Conservation (phyloP, 2,113 vertebrate species). For the Rhegmatorhina hoffmannsi region DNA sequence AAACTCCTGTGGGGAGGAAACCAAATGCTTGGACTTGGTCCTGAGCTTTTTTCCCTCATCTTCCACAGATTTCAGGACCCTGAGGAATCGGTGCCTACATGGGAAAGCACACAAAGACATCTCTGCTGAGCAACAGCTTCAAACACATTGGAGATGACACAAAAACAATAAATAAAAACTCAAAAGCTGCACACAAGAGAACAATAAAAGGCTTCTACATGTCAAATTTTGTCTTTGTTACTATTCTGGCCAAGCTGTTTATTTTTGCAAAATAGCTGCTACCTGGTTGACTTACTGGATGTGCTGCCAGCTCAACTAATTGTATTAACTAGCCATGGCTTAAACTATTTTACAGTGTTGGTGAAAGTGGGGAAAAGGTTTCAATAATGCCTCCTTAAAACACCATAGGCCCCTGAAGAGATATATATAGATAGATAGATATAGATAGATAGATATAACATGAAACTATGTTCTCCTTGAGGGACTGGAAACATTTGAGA, state of each 20-base stretch:
- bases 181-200: background rate
- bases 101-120: background rate
- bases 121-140: background rate
- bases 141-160: background rate
- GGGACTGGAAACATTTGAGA: background rate
- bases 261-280: background rate
- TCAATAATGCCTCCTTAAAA: background rate
- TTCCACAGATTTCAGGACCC: background rate
- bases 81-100: background rate
- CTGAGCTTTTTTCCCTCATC: background rate
- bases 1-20: background rate
- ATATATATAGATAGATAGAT: no score
- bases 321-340: background rate
- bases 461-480: background rate
- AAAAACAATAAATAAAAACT: background rate
- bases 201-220: background rate
- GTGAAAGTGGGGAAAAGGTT: background rate
- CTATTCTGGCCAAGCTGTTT: background rate
- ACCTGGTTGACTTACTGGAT: background rate
- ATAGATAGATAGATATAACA: background rate
- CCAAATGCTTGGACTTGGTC: background rate
- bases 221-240: background rate
- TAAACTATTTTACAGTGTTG: background rate
- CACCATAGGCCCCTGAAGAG: background rate
- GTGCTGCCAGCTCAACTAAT: background rate